Evolutionary conservation across 2,888 invertebrate genomes (phyloP), one percentile per base, ranked within the genome.

Genomic region (Athalia circularis): DNA sequence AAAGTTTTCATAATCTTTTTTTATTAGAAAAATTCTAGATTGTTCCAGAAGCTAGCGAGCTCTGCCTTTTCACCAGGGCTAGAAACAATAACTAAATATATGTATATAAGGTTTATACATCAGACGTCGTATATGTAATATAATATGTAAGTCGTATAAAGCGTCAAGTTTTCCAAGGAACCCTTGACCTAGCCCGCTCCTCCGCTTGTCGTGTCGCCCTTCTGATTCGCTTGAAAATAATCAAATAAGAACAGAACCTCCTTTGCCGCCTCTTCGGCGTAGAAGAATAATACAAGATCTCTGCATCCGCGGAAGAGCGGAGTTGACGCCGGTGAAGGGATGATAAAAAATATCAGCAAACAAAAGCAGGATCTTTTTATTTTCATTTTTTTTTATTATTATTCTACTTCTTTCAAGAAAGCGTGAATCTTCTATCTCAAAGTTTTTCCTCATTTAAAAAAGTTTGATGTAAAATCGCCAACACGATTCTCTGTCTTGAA

Each of bases 201-300:
- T 29, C 29, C 29, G 29, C 29, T 29, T 29, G 29, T 29, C 29
- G 29, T 47, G 9, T 57, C 59, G 57, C 72, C 47, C 47, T 72
- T 59, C 45, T 47, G 57, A 48, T 59, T 59, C 59, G 45, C 9
- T 5, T 72, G 45, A 47, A 43, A 8, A 72, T 72, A 72, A 72
- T 72, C 70, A 59, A 57, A 72, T 72, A 59, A 59, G 70, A 72
- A 29, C 29, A 29, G 29, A 29, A 47, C 45, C 29, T 72, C 45
- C 59, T 72, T 59, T 13, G 57, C 59, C 11, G 45, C 72, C 72
- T 72, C 72, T 72, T 72, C 47, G 57, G n/a, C 59, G 9, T 13
- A 29, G 29, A 72, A 47, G 15, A 59, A 59, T 72, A 59, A 72
- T 72, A 72, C 59, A 45, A 72, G 59, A 72, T 59, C 72, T 72